phyloP scores from a whole-genome alignment of 2,797 vertebrate species.

The Myoxocephalus aenaeus region DNA sequence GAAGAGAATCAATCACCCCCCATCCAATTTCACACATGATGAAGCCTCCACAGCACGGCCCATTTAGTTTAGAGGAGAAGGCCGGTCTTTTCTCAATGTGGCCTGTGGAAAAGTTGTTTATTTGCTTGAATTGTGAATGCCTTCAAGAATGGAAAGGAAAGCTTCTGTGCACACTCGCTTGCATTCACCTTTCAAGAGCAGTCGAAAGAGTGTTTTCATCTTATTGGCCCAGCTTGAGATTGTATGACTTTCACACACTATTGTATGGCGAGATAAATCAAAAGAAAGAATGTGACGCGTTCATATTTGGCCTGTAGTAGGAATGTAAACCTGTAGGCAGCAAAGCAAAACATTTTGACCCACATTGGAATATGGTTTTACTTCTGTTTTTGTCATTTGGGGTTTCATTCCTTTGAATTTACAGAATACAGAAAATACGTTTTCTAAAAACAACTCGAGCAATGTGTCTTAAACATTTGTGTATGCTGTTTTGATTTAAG shows the following conservation, averaged over 20 bases:
- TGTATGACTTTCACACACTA: neutral
- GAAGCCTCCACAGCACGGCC: conserved; percentile 5
- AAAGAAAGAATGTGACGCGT: neutral
- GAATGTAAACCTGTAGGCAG: neutral
- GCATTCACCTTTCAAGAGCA: neutral
- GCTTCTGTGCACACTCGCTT: neutral
- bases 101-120: conserved; percentile 22
- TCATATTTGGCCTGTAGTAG: neutral
- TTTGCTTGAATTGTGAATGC: conserved; percentile 20
- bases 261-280: neutral
- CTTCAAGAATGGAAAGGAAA: conserved; percentile 7
- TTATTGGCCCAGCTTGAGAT: neutral
- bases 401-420: neutral
- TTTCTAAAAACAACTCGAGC: neutral
- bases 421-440: neutral
- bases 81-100: neutral
- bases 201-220: neutral
- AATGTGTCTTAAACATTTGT: neutral
- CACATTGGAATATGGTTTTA: neutral
- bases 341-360: neutral
- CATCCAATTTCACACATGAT: conserved; percentile 67
- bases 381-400: neutral
- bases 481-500: conserved; percentile 2
- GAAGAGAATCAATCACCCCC: conserved; percentile 49
- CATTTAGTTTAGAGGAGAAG: conserved; percentile 44